These are phyloP conservation scores for Leptoteleia sp. DNA, from an alignment of 1,140 invertebrate genomes.

Conservation along the genomic window DNA sequence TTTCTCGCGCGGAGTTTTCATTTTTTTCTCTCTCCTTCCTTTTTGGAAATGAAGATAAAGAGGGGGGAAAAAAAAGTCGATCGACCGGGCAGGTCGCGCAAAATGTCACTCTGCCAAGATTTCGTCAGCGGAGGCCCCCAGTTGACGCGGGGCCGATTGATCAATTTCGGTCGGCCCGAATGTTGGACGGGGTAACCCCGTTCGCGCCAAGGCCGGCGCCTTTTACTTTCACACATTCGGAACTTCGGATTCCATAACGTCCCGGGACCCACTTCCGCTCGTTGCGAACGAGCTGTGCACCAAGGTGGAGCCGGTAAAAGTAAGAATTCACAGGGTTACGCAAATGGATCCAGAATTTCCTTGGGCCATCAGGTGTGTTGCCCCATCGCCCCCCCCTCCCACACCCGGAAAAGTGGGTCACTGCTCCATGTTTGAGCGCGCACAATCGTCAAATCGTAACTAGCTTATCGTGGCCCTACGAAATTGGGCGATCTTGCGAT, in stretches of 20 bases:
- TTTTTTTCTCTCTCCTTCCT: no score
- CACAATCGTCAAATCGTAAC: no score
- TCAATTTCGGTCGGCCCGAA: slow-evolving; percentile 73
- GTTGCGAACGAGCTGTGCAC: slow-evolving; percentile 16
- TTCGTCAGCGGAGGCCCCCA: slow-evolving; percentile 28
- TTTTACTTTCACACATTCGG: slow-evolving; percentile 74
- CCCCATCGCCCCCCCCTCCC: no score
- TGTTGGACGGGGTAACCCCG: slow-evolving; percentile 77
- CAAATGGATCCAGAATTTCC: slow-evolving; percentile 17
- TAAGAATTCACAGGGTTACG: slow-evolving; percentile 25
- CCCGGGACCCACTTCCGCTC: slow-evolving; percentile 11
- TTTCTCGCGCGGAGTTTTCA: slow-evolving; percentile 25
- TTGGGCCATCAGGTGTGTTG: no score
- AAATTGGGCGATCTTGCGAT: no score
- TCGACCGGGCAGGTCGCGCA: no score
- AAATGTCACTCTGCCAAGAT: slow-evolving; percentile 14
- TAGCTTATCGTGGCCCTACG: no score
- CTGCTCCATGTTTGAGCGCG: no score
- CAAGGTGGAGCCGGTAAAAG: slow-evolving; percentile 15
- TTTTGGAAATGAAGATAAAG: no score
- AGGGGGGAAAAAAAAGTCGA: no score
- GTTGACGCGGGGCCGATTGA: slow-evolving; percentile 68
- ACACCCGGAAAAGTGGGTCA: slow-evolving; percentile 14
- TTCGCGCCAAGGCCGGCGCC: slow-evolving; percentile 74
- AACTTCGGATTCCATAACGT: slow-evolving; percentile 15